Evolutionary conservation across 2,888 invertebrate genomes (phyloP).

Genomic region (Oxystoma pomonae): DNA sequence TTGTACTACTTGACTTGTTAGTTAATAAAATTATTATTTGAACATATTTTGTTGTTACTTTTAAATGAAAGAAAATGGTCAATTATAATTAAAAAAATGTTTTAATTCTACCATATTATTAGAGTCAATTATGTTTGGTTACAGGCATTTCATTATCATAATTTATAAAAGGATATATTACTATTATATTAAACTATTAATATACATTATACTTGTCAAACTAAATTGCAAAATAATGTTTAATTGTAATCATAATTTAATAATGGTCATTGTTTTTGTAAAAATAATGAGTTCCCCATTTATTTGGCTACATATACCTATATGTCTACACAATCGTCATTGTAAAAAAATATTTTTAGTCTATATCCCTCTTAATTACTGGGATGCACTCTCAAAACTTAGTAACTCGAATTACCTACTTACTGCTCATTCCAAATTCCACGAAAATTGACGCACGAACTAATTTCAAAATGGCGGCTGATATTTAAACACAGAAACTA

Average conservation of each 20-base stretch:
- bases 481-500: no score
- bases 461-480: no score
- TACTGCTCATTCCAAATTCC: no score
- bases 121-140: background rate
- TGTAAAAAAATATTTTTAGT: no score
- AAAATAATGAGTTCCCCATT: no score
- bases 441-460: no score
- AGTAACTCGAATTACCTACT: no score
- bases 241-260: background rate
- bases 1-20: background rate
- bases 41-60: background rate
- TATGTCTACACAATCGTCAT: no score
- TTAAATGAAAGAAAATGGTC: background rate
- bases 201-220: background rate
- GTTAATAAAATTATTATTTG: background rate
- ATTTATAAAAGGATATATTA: background rate
- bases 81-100: background rate
- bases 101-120: background rate
- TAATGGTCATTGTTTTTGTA: background rate
- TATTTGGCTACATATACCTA: no score
- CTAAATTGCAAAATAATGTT: background rate
- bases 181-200: background rate
- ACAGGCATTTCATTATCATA: background rate
- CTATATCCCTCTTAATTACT: no score
- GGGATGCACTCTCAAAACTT: no score